phyloP scores from a whole-genome alignment of 2,113 vertebrate genomes.

The Barbus barbus region DNA sequence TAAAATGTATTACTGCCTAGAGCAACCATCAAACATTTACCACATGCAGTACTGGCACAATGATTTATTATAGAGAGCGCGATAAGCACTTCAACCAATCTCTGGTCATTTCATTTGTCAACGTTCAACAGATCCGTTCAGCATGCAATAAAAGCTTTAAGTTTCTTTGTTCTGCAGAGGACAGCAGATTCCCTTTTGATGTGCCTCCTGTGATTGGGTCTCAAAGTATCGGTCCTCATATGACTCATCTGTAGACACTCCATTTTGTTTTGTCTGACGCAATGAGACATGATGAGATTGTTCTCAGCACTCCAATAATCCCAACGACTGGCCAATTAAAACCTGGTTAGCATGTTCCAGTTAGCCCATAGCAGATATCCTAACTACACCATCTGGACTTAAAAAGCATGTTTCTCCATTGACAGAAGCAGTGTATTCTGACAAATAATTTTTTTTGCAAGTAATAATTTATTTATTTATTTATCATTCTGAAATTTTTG shows the following conservation, averaged over 20 bases:
- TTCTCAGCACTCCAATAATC: not conserved
- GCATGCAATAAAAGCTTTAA: not conserved
- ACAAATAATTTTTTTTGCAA: not conserved
- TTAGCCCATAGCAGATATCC: not conserved
- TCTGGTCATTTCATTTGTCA: constrained; percentile 20
- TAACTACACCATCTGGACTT: not conserved
- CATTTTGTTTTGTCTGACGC: constrained; percentile 17
- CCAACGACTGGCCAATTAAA: not conserved
- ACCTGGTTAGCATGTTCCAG: not conserved
- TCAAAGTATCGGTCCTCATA: not conserved
- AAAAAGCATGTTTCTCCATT: no score
- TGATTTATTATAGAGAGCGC: constrained; percentile 24
- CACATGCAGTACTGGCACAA: not conserved
- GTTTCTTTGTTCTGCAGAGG: constrained; percentile 6
- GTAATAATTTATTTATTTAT: not conserved
- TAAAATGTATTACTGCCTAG: constrained; percentile 6
- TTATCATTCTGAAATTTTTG: not conserved
- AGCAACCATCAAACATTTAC: constrained; percentile 10
- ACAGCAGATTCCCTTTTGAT: constrained; percentile 8
- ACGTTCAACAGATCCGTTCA: not conserved
- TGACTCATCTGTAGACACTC: not conserved
- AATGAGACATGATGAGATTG: not conserved
- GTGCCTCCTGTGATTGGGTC: constrained; percentile 2
- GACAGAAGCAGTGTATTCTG: not conserved
- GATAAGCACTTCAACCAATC: constrained; percentile 26